Evolutionary conservation across 2,113 vertebrate genomes (phyloP), one percentile per base, ranked within the genome.

Genomic region (Anhinga anhinga): DNA sequence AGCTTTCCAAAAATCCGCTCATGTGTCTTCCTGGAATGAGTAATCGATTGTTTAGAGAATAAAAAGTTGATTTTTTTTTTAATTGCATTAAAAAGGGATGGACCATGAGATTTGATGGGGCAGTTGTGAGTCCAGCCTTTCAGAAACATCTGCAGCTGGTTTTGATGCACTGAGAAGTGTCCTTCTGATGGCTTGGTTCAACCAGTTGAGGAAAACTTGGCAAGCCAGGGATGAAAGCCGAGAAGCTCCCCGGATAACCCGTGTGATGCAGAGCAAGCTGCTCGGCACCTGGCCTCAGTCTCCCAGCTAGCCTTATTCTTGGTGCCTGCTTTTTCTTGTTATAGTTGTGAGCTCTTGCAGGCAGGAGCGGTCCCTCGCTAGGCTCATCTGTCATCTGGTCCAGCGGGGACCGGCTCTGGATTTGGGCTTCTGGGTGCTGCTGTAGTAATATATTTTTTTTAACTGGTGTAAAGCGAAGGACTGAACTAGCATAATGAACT

Each of bases 161-260:
- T 29, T 34, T 23, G 30, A 36, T 11, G 49, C 44, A 4, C 30
- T 12, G 45, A 45, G 52, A n/a, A 44, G n/a, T n/a, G 15, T 19
- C 50, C 32, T 59, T 40, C 38, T n/a, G 27, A 23, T n/a, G 72
- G 40, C 36, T 70, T 22, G 55, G n/a, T 10, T 49, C 47, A 53
- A 0, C 34, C 2, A 0, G 19, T 18, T 0, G 0, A 16, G 59
- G 17, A 19, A 49, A 21, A 30, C 18, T 36, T 67, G 80, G n/a
- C 20, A 32, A 29, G 25, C 10, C 26, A 12, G 29, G 58, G 67
- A 21, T 38, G 59, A 38, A 44, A 40, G 7, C 36, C 84, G 22
- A 1, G 71, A 29, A 17, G 0, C 5, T 59, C 32, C 11, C 34
- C 0, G 0, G 34, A 22, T 18, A 17, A 25, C 5, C 45, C 34